Percentiles rank a stretch among this genome's conserved stretches.
Evolutionary conservation across 2,797 vertebrate species (phyloP).

Genomic region (Rhinophrynus dorsalis): DNA sequence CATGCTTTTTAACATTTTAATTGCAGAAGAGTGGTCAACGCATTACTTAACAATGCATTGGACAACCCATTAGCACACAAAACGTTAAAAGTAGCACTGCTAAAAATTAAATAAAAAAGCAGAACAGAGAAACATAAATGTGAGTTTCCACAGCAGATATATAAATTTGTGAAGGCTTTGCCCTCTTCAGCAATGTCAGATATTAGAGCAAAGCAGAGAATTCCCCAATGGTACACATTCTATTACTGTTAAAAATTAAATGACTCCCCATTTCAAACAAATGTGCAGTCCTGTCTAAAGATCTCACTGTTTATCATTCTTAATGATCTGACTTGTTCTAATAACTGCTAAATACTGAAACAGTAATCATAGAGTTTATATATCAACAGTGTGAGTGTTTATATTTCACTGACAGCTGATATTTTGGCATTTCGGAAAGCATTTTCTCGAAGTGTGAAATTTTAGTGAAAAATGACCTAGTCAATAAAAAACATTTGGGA

Average conservation of each 20-base stretch:
- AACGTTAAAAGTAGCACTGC: no score
- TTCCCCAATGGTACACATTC: conserved; percentile 10
- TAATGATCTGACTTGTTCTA: conserved; percentile 41
- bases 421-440: conserved; percentile 31
- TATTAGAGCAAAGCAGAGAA: not conserved
- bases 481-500: conserved; percentile 51
- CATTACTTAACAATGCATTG: no score
- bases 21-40: no score
- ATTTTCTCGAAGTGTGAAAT: conserved; percentile 33
- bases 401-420: conserved; percentile 21
- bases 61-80: no score
- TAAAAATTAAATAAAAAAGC: no score
- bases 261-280: conserved; percentile 27
- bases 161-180: not conserved
- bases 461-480: conserved; percentile 48
- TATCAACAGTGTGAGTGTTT: conserved; percentile 10
- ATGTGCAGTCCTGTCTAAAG: conserved; percentile 6
- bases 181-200: conserved; percentile 30
- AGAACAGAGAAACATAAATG: no score
- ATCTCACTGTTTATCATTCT: conserved; percentile 42
- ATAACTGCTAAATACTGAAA: conserved; percentile 45
- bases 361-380: conserved; percentile 28
- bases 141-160: not conserved
- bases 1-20: no score
- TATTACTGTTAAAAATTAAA: conserved; percentile 35